Evolutionary conservation across 2,797 vertebrate genomes (phyloP), one percentile per base, ranked within the genome.

Genomic region (Mycteria americana): DNA sequence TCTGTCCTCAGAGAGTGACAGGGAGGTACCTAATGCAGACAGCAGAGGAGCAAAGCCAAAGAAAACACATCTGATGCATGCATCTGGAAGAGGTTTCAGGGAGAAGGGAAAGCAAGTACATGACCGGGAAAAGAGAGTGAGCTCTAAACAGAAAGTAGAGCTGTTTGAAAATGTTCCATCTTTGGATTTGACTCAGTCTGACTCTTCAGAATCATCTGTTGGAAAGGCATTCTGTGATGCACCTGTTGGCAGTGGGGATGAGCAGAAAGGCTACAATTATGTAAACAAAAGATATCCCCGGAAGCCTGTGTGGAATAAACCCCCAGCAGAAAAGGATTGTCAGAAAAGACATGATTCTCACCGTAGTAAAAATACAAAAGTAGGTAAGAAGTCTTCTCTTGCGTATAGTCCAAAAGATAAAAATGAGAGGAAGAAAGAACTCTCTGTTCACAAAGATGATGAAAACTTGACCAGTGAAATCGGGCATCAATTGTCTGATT

Each of bases 1-100:
- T 39, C 59, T 95, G 22, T 98, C 98, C 56, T 97, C 98, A 9
- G 98, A 98, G 73, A 98, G 97, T 73, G 98, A 97, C 59, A 98
- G 97, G 59, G 98, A 98, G 41, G 92, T 97, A 92, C 94, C 95
- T 4, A 96, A 92, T 65, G 98, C 97, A 41, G 98, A 98, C 78
- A 98, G 97, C 59, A 98, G 97, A 95, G 99, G 99, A 46, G 97
- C 98, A 57, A 98, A 98, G 76, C 98, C 98, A 50, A 99, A 99
- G 97, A 99, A 98, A 92, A 95, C 98, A 13, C 98, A 98, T 62
- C 97, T 98, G 64, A 96, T 95, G 60, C 98, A 99, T 75, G 97
- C 97, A 25, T 97, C 98, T 85, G 98, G 98, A 79, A 99, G 98
- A 97, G 98, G 97, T 10, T 97, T 97, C 76, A 98, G 96, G 84